phyloP scores from a whole-genome alignment of 1,140 invertebrate species.

The Gonatopus flavifemur region DNA sequence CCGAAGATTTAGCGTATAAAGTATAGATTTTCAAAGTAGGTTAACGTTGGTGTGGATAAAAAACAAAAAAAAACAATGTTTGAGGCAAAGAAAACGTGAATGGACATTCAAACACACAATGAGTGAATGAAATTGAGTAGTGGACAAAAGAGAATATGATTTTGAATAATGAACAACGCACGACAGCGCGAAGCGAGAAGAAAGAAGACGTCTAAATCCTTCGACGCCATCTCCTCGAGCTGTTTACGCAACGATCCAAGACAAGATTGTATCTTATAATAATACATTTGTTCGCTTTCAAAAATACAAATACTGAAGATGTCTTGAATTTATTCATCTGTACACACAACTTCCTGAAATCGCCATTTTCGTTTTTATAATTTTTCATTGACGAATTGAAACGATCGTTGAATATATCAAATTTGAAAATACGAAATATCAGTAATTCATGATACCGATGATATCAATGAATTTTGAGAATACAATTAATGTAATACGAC shows the following conservation, averaged over 20 bases:
- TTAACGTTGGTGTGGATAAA: slow-evolving; percentile 5
- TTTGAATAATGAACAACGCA: no score
- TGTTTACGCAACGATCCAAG: slow-evolving; percentile 32
- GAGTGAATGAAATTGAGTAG: not conserved
- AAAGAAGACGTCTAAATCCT: slow-evolving; percentile 22
- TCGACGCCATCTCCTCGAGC: slow-evolving; percentile 25
- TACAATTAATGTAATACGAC: no score
- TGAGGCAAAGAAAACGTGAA: no score
- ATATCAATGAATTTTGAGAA: no score
- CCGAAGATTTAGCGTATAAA: slow-evolving; percentile 30
- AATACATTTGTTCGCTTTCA: slow-evolving; percentile 47
- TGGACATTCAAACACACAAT: no score
- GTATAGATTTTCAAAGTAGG: slow-evolving; percentile 19
- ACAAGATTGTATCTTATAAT: slow-evolving; percentile 50
- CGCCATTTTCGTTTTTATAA: slow-evolving; percentile 23
- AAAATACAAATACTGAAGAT: slow-evolving; percentile 45
- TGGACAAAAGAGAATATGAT: slow-evolving; percentile 6
- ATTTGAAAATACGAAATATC: not conserved
- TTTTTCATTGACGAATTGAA: not conserved
- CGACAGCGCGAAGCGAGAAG: no score
- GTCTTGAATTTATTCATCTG: slow-evolving; percentile 50
- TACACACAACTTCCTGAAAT: slow-evolving; percentile 45
- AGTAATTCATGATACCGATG: not conserved
- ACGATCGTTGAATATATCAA: not conserved
- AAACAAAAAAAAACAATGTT: not conserved